phyloP scores from a whole-genome alignment of 2,797 vertebrate genomes.

The Dermochelys coriacea region DNA sequence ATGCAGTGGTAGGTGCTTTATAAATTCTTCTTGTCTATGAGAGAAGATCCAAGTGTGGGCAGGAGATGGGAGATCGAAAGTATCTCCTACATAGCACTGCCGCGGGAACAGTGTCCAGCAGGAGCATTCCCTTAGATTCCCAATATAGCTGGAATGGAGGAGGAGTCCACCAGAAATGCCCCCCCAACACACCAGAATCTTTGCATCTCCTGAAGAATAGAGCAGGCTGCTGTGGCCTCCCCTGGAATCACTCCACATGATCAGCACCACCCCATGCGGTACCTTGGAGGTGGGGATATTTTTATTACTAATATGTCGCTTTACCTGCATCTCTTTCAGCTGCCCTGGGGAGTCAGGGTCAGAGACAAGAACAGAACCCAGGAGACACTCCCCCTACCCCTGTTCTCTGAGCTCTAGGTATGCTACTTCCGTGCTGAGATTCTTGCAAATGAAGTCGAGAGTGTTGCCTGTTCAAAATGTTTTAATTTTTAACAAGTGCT shows the following conservation, averaged over 20 bases:
- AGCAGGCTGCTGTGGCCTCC: background rate
- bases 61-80: background rate
- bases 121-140: background rate
- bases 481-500: slow-evolving; percentile 74
- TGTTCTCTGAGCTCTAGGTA: no score
- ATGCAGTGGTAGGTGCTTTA: background rate
- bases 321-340: background rate
- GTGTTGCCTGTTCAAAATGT: slow-evolving; percentile 71
- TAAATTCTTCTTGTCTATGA: background rate
- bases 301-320: background rate
- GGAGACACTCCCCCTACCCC: background rate
- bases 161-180: background rate
- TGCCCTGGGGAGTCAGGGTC: background rate
- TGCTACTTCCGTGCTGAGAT: background rate
- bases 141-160: background rate
- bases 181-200: background rate
- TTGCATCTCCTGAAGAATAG: background rate
- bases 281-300: no score
- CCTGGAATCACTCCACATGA: background rate
- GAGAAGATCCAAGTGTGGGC: background rate
- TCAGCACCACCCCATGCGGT: background rate
- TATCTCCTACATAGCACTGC: no score
- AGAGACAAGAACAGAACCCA: background rate
- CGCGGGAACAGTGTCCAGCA: background rate
- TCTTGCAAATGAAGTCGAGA: slow-evolving; percentile 16